phyloP scores from a whole-genome alignment of 2,797 vertebrate genomes.

The Cercopithecus diana region DNA sequence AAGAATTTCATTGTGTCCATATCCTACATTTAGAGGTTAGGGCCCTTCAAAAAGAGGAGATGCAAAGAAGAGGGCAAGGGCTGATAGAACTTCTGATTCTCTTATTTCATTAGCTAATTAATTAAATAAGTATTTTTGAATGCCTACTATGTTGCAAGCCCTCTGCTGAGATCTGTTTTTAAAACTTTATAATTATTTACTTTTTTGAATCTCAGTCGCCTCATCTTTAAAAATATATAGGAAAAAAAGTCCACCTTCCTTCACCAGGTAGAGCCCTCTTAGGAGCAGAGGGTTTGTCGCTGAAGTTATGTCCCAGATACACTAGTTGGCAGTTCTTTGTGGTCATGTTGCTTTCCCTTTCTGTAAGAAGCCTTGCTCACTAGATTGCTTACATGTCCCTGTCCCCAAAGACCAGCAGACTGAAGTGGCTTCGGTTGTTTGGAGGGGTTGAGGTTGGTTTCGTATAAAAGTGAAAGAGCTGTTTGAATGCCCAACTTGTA shows the following conservation, averaged over 20 bases:
- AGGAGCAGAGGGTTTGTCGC: neutral
- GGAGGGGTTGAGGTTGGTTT: neutral
- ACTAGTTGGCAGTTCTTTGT: neutral
- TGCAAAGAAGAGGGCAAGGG: neutral
- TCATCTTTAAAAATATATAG: neutral
- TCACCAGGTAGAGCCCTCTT: neutral
- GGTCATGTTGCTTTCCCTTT: neutral
- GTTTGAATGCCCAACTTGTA: no score
- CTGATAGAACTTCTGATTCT: neutral
- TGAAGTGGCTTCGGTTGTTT: neutral
- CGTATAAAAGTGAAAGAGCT: neutral
- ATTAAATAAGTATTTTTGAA: neutral
- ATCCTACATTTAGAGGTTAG: neutral
- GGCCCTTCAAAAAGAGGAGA: neutral
- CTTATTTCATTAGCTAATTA: neutral
- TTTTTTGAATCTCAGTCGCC: neutral
- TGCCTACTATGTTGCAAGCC: neutral
- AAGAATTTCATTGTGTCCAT: neutral
- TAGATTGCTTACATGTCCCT: neutral
- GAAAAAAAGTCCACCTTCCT: neutral
- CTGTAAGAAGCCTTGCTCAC: neutral
- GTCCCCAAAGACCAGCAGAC: neutral
- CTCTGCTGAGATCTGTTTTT: neutral
- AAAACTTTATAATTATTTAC: neutral
- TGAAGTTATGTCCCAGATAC: neutral